A percentile compares a stretch with the other conserved stretches of the same genome.
These are phyloP conservation scores for Martes martes DNA, from an alignment of 2,113 vertebrate genomes.

Conservation along the genomic window DNA sequence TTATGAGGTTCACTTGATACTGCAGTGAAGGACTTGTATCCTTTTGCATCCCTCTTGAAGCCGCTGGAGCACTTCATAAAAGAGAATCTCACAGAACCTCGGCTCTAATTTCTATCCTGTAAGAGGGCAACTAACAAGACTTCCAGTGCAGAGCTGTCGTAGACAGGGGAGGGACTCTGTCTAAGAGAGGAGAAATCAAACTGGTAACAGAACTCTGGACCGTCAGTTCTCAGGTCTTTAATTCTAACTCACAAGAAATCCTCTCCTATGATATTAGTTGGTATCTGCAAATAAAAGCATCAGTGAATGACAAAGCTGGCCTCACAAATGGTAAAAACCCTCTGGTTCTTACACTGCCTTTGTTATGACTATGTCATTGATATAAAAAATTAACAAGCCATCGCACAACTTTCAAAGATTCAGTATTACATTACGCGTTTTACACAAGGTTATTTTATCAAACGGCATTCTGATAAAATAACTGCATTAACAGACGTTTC, in stretches of 20 bases:
- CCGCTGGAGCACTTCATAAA: neutral
- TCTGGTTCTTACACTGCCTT: neutral
- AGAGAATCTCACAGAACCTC: neutral
- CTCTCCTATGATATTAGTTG: neutral
- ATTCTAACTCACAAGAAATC: neutral
- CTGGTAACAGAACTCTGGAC: neutral
- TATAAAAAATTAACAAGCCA: neutral
- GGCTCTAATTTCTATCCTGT: neutral
- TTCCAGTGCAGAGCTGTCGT: neutral
- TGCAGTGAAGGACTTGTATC: neutral
- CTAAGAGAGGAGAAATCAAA: neutral
- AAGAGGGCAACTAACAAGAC: neutral
- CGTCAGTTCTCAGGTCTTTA: neutral
- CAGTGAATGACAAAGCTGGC: neutral
- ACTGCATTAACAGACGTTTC: neutral
- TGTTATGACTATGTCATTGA: neutral
- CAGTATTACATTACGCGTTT: neutral
- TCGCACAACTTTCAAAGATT: neutral
- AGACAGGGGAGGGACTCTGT: neutral
- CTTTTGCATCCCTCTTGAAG: neutral
- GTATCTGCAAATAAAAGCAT: neutral
- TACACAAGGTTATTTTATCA: conserved; percentile 1
- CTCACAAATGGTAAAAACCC: neutral
- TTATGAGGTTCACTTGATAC: neutral
- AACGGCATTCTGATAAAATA: neutral